Base-by-base conservation (phyloP, 2,888 invertebrate species). In the Andrena minutula region DNA sequence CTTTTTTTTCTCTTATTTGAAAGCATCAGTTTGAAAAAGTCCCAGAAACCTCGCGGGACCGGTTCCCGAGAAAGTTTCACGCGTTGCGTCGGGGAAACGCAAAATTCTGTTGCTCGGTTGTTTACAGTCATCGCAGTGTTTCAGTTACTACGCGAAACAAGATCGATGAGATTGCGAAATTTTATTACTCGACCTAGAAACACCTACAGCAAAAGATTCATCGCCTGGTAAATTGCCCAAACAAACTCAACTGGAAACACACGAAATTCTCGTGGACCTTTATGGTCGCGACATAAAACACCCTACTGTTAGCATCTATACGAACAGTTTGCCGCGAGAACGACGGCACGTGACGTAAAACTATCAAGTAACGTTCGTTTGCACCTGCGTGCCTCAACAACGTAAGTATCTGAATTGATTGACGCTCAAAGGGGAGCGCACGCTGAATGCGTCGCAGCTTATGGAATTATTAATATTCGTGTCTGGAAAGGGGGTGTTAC, bases 41-140 rank as follows among this genome's bases (percentile, higher is more conserved):
- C 85, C 77, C 80, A 86, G 82, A 90, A 89, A 86, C 84, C 91
- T 86, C 90, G 56, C 28, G 91, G 89, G 90, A 88, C 82, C 79
- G 66, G 79, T 77, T 83, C 58, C 32, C 20, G 28, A 30, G 56
- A 75, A 58, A 71, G 49, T 78, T 49, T 79, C 51, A 56, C 56
- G 65, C 41, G 80, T 26, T 26, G 64, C 26, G 66, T 47, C 49
- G 16, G 12, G 20, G 23, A 32, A 68, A 74, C 56, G 47, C 35
- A 7, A 20, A 65, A 51, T 56, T 20, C 20, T 12, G 10, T 65
- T 66, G 79, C 79, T 77, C 77, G 82, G 77, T 81, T 86, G 78
- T 23, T 65, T 63, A 20, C 53, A 53, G 20, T 8, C 0, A 23
- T 23, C 20, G 53, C 23, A 23, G 8, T 56, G 53, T 56, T 56